Percentiles rank a stretch among this genome's conserved stretches.
Evolutionary conservation across 2,888 invertebrate species (phyloP).

Genomic region (Oegoconia quadripuncta): DNA sequence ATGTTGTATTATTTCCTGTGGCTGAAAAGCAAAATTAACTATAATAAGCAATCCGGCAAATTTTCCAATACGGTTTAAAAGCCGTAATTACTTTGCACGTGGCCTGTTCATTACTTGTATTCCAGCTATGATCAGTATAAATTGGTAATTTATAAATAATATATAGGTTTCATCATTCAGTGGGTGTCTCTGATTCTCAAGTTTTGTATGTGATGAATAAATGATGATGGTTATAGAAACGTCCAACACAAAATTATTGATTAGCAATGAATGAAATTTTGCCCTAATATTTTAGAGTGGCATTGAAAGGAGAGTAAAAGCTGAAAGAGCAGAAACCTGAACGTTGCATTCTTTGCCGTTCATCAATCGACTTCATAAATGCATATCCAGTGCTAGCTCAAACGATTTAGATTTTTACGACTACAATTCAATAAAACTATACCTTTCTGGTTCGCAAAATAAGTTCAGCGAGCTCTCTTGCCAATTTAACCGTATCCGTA

Average conservation of each 20-base stretch:
- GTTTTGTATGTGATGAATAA: no score
- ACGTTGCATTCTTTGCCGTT: not conserved
- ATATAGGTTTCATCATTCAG: no score
- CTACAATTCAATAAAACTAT: not conserved
- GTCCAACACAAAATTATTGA: no score
- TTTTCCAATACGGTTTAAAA: not conserved
- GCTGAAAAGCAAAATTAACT: slow-evolving; percentile 35
- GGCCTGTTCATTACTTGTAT: not conserved
- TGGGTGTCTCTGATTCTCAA: no score
- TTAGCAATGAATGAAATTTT: no score
- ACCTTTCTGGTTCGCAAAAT: slow-evolving; percentile 57
- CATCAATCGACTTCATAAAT: not conserved
- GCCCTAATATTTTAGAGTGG: no score
- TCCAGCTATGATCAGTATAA: not conserved
- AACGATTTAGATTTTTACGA: not conserved
- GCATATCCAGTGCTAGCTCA: not conserved
- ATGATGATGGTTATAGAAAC: no score
- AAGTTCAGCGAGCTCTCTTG: slow-evolving; percentile 65
- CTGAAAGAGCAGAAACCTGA: no score
- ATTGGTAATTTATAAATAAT: no score
- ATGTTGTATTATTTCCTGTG: slow-evolving; percentile 36
- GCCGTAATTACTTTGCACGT: not conserved
- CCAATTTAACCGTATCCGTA: slow-evolving; percentile 70
- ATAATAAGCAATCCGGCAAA: not conserved
- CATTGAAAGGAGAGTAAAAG: no score